Base-by-base conservation (phyloP, 2,113 vertebrate genomes). In the Toxotes jaculatrix region DNA sequence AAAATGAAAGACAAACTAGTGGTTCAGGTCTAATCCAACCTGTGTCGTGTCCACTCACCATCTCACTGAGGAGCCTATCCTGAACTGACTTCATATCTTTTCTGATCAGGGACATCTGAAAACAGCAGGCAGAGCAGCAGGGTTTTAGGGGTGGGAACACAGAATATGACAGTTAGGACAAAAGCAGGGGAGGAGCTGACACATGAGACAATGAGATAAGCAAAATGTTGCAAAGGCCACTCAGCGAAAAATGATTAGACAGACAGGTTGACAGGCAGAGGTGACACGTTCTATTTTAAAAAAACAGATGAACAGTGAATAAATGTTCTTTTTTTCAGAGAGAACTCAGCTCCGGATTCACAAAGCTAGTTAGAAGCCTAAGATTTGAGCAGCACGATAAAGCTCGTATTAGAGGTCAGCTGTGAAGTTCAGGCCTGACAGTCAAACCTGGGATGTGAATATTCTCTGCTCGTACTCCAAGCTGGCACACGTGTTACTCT, bases 41-140 rank as follows among this genome's bases (percentile, higher is more conserved):
- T 31, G 42, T 47, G 57, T 70, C 4, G 10, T 5, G n/a, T 71
- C 40, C 2, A 89, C 94, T 94, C 79, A 95, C 95, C 94, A 94
- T 95, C 83, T 95, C 92, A 49, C 67, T 87, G 69, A 95, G 91
- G 63, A 96, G 91, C 57, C 86, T 87, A 59, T 95, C 94, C 89
- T 96, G 95, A 67, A 93, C 77, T 40, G 92, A 92, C 88, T 93
- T 95, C 91, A 96, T 93, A 84, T 94, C 94, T 76, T 94, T 93
- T 77, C 79, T 95, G 77, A 96, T 92, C 76, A 93, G 74, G 70
- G 84, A 87, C 93, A 96, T 95, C 95, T 96, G 91, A 64, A 82
- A 91, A 82, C 61, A 90, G 64, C 74, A 86, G 69, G 34, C n/a
- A 80, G 14, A 83, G 57, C 36, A 75, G 77, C 42, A 27, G 56